Percentiles rank a stretch among this genome's conserved stretches.
phyloP scores from a whole-genome alignment of 2,113 vertebrate genomes.

The Cichladusa arquata region DNA sequence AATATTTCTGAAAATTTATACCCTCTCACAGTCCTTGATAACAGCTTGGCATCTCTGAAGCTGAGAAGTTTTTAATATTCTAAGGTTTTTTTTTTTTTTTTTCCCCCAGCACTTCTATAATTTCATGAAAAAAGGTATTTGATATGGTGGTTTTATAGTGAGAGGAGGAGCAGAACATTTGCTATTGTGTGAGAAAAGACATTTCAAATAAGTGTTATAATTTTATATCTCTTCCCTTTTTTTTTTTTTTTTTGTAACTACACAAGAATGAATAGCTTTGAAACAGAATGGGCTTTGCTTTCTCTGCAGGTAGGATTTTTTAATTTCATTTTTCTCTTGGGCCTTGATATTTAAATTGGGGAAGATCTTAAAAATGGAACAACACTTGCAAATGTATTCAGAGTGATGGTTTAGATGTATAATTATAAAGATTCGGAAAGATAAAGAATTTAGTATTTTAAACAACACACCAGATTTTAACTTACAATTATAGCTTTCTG shows the following conservation, averaged over 20 bases:
- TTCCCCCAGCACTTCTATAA: neutral
- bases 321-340: neutral
- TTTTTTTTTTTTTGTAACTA: neutral
- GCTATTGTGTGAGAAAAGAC: neutral
- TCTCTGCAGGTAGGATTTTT: neutral
- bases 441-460: slow-evolving; percentile 61
- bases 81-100: neutral
- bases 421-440: slow-evolving; percentile 46
- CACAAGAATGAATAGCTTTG: neutral
- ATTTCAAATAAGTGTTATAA: neutral
- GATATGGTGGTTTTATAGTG: neutral
- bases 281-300: neutral
- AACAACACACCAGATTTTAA: slow-evolving; percentile 56
- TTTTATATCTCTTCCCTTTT: neutral
- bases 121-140: neutral
- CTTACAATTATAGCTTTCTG: slow-evolving; percentile 41
- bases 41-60: neutral
- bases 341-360: neutral
- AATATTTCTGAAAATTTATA: neutral
- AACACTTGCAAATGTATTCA: slow-evolving; percentile 54
- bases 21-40: neutral
- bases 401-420: neutral
- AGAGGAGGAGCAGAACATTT: slow-evolving; percentile 5
- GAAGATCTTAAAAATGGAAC: slow-evolving; percentile 28
- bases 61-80: neutral